phyloP scores from a whole-genome alignment of 1,140 invertebrate genomes.

The Drosophila kurseongensis region DNA sequence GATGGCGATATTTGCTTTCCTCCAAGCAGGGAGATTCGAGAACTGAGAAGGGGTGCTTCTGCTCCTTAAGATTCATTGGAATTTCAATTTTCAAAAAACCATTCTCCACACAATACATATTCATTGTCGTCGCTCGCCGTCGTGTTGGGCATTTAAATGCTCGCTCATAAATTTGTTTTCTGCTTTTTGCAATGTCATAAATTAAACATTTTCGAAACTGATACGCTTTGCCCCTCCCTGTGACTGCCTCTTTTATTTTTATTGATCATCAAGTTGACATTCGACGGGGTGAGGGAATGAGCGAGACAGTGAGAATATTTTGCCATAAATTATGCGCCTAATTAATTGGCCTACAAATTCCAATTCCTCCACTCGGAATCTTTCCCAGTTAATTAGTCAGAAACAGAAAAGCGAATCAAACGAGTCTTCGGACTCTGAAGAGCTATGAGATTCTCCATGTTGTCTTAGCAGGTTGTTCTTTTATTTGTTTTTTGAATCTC shows the following conservation, averaged over 20 bases:
- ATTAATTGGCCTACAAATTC: constrained; percentile 77
- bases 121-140: constrained; percentile 54
- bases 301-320: constrained; percentile 39
- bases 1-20: constrained; percentile 63
- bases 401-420: constrained; percentile 21
- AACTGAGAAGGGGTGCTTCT: constrained; percentile 26
- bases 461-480: constrained; percentile 51
- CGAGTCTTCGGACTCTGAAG: constrained; percentile 16
- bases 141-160: constrained; percentile 75
- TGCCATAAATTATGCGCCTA: constrained; percentile 78
- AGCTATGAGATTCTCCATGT: constrained; percentile 23
- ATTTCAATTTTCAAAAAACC: constrained; percentile 62
- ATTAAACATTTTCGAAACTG: constrained; percentile 81
- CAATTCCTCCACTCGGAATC: constrained; percentile 37
- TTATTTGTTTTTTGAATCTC: constrained; percentile 1
- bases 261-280: constrained; percentile 62
- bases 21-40: constrained; percentile 7
- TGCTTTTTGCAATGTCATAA: constrained; percentile 72
- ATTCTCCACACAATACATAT: constrained; percentile 64
- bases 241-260: constrained; percentile 26
- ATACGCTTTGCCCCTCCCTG: constrained; percentile 47
- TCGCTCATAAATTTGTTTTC: constrained; percentile 67
- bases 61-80: constrained; percentile 77
- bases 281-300: constrained; percentile 12
- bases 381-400: constrained; percentile 67